Evolutionary conservation across 2,888 invertebrate species (phyloP).

Genomic region (Drosophila testacea): DNA sequence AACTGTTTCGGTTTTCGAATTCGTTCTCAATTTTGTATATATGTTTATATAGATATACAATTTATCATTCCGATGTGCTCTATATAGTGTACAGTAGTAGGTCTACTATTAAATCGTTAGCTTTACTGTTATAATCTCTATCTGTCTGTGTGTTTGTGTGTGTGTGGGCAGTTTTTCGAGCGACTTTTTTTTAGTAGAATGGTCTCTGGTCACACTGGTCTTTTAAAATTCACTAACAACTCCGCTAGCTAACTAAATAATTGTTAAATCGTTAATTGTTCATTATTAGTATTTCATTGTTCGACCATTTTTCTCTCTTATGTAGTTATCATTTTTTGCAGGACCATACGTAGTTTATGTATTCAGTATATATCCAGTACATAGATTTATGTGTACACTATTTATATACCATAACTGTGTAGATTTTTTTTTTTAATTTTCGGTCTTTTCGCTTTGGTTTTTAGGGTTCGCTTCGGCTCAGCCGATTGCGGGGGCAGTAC

Average conservation of each 20-base stretch:
- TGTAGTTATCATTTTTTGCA: conserved; percentile 20
- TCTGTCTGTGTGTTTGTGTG: conserved; percentile 37
- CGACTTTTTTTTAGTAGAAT: conserved; percentile 49
- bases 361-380: conserved; percentile 22
- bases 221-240: conserved; percentile 50
- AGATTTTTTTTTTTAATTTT: conserved; percentile 35
- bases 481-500: conserved; percentile 58
- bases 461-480: conserved; percentile 56
- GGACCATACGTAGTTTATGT: conserved; percentile 5
- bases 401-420: conserved; percentile 43
- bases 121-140: conserved; percentile 31
- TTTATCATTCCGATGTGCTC: conserved; percentile 67
- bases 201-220: conserved; percentile 52
- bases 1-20: conserved; percentile 25
- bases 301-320: not conserved
- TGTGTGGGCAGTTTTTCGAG: conserved; percentile 61
- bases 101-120: conserved; percentile 48
- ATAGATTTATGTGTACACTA: conserved; percentile 8
- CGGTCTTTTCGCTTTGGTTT: conserved; percentile 24
- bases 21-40: conserved; percentile 29
- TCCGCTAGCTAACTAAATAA: conserved; percentile 27
- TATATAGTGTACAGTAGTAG: conserved; percentile 50
- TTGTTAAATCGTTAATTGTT: conserved; percentile 27
- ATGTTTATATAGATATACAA: conserved; percentile 49
- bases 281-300: conserved; percentile 5